phyloP scores from a whole-genome alignment of 2,888 invertebrate genomes.

The Drosophila algonquin region DNA sequence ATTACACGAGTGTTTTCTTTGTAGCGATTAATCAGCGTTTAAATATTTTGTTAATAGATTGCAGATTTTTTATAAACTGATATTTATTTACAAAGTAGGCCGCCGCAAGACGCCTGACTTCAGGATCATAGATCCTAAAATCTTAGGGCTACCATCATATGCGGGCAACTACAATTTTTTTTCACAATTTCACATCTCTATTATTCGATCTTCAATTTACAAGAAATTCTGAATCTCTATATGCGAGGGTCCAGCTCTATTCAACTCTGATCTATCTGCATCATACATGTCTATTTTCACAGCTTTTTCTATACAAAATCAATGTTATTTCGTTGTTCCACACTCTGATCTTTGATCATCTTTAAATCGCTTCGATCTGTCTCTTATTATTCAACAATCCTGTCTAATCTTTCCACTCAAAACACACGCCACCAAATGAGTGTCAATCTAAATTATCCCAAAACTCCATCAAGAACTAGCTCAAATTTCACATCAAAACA shows the following conservation, averaged over 20 bases:
- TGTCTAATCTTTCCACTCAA: constrained; percentile 23
- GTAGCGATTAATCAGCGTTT: not conserved
- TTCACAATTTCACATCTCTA: too few species aligned
- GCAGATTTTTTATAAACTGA: too few species aligned
- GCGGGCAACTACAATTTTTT: too few species aligned
- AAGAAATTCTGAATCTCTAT: not conserved
- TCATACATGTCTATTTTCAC: not conserved
- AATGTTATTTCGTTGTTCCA: not conserved
- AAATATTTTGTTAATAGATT: too few species aligned
- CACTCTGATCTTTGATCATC: not conserved
- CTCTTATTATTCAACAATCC: constrained; percentile 14
- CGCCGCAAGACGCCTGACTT: too few species aligned
- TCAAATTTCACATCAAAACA: constrained; percentile 56
- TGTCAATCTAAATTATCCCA: constrained; percentile 65
- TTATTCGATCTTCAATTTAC: too few species aligned
- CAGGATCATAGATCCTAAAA: too few species aligned
- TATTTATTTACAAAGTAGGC: too few species aligned
- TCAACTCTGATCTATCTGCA: not conserved
- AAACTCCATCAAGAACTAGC: constrained; percentile 56
- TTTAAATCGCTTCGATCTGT: not conserved
- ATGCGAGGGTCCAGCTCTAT: not conserved
- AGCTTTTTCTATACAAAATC: not conserved
- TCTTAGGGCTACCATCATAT: too few species aligned
- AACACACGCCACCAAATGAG: constrained; percentile 49
- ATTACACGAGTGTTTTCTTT: not conserved